Evolutionary conservation across 1,140 invertebrate species (phyloP).

Genomic region (Meloidogyne chitwoodi): DNA sequence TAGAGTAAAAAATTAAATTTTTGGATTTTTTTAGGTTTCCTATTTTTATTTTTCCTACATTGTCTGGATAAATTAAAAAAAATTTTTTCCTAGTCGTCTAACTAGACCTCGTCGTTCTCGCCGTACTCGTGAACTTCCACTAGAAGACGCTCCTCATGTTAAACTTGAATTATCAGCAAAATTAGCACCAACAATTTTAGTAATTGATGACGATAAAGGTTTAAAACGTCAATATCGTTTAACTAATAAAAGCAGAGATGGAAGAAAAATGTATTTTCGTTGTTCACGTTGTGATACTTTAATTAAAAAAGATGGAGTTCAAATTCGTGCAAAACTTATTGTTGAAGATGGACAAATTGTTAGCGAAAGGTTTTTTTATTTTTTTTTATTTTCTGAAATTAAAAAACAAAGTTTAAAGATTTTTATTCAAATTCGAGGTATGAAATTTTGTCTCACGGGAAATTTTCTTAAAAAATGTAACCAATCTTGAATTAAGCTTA

Average conservation of each 20-base stretch:
- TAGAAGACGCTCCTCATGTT: slow-evolving; percentile 16
- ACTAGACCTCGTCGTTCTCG: slow-evolving; percentile 11
- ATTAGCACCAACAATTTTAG: slow-evolving; percentile 40
- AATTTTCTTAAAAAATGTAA: too few species aligned
- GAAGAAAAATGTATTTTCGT: slow-evolving; percentile 46
- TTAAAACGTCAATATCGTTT: slow-evolving; percentile 46
- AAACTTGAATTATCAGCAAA: slow-evolving; percentile 45
- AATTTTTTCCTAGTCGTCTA: not conserved
- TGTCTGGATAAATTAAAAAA: too few species aligned
- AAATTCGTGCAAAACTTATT: slow-evolving; percentile 45
- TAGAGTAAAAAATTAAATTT: too few species aligned
- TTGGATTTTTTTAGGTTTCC: too few species aligned
- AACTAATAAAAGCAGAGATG: slow-evolving; percentile 39
- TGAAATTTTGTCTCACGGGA: too few species aligned
- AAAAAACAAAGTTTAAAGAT: too few species aligned
- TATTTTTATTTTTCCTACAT: too few species aligned
- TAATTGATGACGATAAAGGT: slow-evolving; percentile 45
- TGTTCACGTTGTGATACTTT: slow-evolving; percentile 46
- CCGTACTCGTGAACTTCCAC: slow-evolving; percentile 18
- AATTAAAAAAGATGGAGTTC: slow-evolving; percentile 37
- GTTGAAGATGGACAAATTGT: slow-evolving; percentile 33
- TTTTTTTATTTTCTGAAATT: too few species aligned
- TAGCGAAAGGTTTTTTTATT: slow-evolving; percentile 10
- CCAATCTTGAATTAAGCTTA: too few species aligned
- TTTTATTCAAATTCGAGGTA: too few species aligned